A percentile compares a stretch with the other conserved stretches of the same genome.
Conservation (phyloP, 2,888 invertebrate species). For the Palloptera scutellata region DNA sequence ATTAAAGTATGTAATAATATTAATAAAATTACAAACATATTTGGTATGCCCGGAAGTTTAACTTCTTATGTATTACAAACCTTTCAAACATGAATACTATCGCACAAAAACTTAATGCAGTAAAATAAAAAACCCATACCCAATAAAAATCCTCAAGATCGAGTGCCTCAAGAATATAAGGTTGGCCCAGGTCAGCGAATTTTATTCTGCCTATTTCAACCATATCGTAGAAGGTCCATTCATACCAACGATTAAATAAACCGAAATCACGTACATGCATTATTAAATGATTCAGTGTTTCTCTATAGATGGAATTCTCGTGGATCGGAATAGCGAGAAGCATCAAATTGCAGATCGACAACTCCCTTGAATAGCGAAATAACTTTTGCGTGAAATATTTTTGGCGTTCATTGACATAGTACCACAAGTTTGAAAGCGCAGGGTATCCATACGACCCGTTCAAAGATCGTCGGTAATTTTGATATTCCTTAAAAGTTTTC, state of each 20-base stretch:
- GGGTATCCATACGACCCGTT: constrained; percentile 19
- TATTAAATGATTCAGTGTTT: constrained; percentile 34
- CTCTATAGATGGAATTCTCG: constrained; percentile 41
- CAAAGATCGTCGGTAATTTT: constrained; percentile 14
- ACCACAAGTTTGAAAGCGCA: constrained; percentile 8
- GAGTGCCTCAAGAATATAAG: constrained; percentile 12
- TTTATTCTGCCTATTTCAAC: constrained; percentile 17
- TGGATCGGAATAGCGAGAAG: constrained; percentile 13
- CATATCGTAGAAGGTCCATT: constrained; percentile 33
- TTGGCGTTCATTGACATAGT: constrained; percentile 12
- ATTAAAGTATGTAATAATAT: too few species aligned
- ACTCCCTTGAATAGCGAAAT: constrained; percentile 16
- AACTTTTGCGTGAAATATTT: constrained; percentile 14
- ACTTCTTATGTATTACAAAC: neutral
- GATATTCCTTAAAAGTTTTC: constrained; percentile 16
- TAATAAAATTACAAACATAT: too few species aligned
- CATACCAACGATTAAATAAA: constrained; percentile 37
- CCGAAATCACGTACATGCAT: constrained; percentile 31
- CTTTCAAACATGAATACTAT: constrained; percentile 9
- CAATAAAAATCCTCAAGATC: constrained; percentile 31
- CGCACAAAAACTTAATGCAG: constrained; percentile 11
- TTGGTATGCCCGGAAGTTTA: too few species aligned
- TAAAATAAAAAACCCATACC: constrained; percentile 30
- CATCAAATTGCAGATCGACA: constrained; percentile 5
- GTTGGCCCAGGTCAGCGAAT: constrained; percentile 19